A percentile compares a stretch with the other conserved stretches of the same genome.
Conservation (phyloP, 2,888 invertebrate genomes). For the Drosophila quinaria region DNA sequence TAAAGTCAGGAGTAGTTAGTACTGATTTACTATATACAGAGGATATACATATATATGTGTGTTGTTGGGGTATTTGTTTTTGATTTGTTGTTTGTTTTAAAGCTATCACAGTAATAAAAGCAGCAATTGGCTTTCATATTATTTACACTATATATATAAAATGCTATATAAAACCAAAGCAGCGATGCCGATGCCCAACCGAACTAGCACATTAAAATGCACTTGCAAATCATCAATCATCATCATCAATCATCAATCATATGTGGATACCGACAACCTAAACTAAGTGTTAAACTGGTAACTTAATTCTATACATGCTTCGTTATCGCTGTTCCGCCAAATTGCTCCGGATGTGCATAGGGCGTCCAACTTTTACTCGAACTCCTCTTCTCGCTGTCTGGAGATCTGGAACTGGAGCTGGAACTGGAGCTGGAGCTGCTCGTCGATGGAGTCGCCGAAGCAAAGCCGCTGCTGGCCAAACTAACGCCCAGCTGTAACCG, state of each 20-base stretch:
- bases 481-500: slow-evolving; percentile 71
- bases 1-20: slow-evolving; percentile 32
- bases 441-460: slow-evolving; percentile 50
- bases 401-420: slow-evolving; percentile 40
- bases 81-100: slow-evolving; percentile 42
- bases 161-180: slow-evolving; percentile 54
- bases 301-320: slow-evolving; percentile 42
- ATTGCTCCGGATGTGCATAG: slow-evolving; percentile 41
- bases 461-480: slow-evolving; percentile 70
- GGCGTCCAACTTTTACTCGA: slow-evolving; percentile 46
- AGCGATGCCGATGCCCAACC: slow-evolving; percentile 56
- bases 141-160: slow-evolving; percentile 46
- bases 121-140: slow-evolving; percentile 45
- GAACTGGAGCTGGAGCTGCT: slow-evolving; percentile 49
- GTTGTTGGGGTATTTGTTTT: slow-evolving; percentile 26
- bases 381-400: slow-evolving; percentile 10
- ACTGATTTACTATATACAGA: slow-evolving; percentile 32
- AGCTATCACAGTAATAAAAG: slow-evolving; percentile 70
- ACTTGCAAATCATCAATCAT: slow-evolving; percentile 1
- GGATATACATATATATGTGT: slow-evolving; percentile 31
- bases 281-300: slow-evolving; percentile 39
- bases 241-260: slow-evolving; percentile 15
- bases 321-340: slow-evolving; percentile 19
- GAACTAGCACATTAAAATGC: slow-evolving; percentile 37
- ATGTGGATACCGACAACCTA: slow-evolving; percentile 57